These are phyloP conservation scores for Erythrolamprus reginae DNA, from an alignment of 2,113 vertebrate species.

Conservation along the genomic window DNA sequence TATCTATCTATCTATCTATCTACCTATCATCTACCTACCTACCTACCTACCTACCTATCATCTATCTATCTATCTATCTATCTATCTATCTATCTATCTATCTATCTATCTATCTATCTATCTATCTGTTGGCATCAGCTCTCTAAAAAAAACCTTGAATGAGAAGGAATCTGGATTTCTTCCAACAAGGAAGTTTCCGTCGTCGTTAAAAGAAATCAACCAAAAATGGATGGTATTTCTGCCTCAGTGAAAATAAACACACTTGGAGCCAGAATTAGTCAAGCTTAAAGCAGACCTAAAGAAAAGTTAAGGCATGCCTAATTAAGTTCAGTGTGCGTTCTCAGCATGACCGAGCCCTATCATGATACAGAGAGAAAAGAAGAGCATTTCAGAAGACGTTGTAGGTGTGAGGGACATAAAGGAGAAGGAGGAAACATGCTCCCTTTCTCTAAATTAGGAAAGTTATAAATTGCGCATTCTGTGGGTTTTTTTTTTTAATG, in stretches of 20 bases:
- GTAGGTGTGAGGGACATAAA: background rate
- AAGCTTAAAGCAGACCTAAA: background rate
- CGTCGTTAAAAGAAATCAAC: background rate
- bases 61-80: no score
- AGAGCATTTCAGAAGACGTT: background rate
- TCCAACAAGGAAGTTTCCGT: background rate
- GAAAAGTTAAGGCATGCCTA: background rate
- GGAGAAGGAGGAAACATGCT: background rate
- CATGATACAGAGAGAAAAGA: background rate
- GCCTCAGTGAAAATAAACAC: background rate
- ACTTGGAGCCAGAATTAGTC: background rate
- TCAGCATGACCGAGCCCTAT: background rate
- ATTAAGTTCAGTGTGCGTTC: background rate
- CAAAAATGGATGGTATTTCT: background rate
- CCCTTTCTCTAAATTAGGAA: background rate
- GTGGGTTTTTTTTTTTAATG: background rate
- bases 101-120: no score
- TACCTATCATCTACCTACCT: no score
- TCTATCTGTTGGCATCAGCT: no score
- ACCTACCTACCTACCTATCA: no score
- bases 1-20: no score
- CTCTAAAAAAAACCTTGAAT: background rate
- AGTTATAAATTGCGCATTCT: background rate
- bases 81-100: no score
- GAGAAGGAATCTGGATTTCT: background rate